Percentiles rank a stretch among this genome's conserved stretches.
Evolutionary conservation across 64 coral and sea anemone genomes (phyloP).

Genomic region (Montipora cactus): DNA sequence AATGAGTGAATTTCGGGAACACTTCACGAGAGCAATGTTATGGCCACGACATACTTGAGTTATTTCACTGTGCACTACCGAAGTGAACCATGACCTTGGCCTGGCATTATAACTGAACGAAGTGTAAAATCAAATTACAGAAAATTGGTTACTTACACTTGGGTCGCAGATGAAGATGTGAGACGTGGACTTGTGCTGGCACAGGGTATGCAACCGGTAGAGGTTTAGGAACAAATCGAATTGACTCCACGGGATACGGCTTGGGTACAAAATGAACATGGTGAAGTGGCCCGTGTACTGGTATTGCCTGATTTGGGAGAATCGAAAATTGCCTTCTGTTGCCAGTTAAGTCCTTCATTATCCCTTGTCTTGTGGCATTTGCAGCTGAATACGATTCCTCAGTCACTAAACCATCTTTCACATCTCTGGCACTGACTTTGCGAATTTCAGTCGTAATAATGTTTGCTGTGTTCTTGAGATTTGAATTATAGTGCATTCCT

Average conservation of each 20-base stretch:
- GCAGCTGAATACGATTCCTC: not conserved
- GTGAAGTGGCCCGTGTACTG: constrained; percentile 48
- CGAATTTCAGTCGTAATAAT: too few relatives aligned
- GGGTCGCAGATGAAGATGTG: constrained; percentile 64
- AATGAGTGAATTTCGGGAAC: not conserved
- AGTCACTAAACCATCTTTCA: not conserved
- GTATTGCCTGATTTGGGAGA: constrained; percentile 1
- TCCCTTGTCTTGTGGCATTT: not conserved
- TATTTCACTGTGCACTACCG: not conserved
- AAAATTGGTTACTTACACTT: constrained; percentile 59
- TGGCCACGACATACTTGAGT: not conserved
- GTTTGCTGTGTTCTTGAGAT: not conserved
- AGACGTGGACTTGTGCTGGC: constrained; percentile 54
- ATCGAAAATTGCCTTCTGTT: constrained; percentile 16
- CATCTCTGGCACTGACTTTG: not conserved
- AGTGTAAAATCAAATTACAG: not conserved
- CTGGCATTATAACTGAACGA: not conserved
- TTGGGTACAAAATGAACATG: constrained; percentile 77
- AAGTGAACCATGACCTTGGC: constrained; percentile 11
- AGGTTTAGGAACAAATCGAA: constrained; percentile 82
- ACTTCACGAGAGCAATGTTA: not conserved
- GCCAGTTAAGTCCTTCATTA: not conserved
- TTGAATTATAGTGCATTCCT: not conserved
- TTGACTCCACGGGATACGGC: constrained; percentile 87
- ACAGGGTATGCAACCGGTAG: constrained; percentile 63